Percentiles rank a stretch among this genome's conserved stretches.
phyloP scores from a whole-genome alignment of 2,113 vertebrate genomes.

The Pelecanoides urinatrix region DNA sequence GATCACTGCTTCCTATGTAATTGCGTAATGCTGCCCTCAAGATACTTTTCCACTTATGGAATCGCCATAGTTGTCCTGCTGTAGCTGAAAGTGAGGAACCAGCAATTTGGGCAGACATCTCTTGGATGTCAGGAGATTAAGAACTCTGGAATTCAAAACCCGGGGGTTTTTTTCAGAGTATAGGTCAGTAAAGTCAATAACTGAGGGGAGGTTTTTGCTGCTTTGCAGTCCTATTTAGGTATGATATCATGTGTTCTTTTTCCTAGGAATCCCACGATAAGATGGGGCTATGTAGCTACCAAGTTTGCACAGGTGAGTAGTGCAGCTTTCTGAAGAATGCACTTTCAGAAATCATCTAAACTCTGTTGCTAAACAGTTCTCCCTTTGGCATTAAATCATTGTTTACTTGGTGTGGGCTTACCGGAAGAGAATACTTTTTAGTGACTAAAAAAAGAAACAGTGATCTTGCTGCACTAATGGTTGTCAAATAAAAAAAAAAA shows the following conservation, averaged over 20 bases:
- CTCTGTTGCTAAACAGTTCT: not conserved
- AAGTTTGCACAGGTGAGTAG: conserved; percentile 89
- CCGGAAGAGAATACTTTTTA: not conserved
- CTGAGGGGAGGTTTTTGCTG: not conserved
- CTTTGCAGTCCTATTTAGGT: not conserved
- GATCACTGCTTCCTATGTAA: not conserved
- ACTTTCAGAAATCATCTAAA: not conserved
- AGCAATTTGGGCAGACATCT: not conserved
- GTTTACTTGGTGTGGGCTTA: not conserved
- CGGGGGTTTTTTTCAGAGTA: not conserved
- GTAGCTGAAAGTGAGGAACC: not conserved
- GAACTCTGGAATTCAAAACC: not conserved
- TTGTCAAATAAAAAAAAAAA: not conserved
- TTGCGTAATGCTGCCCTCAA: not conserved
- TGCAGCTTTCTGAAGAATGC: not conserved
- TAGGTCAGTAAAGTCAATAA: not conserved
- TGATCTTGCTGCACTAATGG: not conserved
- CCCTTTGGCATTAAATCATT: not conserved
- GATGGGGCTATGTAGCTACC: conserved; percentile 91
- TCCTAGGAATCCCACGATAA: conserved; percentile 83
- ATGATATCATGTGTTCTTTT: not conserved
- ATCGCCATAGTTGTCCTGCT: not conserved
- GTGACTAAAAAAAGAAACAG: not conserved
- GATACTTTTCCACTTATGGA: not conserved
- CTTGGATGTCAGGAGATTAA: not conserved